A percentile compares a stretch with the other conserved stretches of the same genome.
Conservation (phyloP, 2,113 vertebrate genomes). For the Otocyon megalotis region DNA sequence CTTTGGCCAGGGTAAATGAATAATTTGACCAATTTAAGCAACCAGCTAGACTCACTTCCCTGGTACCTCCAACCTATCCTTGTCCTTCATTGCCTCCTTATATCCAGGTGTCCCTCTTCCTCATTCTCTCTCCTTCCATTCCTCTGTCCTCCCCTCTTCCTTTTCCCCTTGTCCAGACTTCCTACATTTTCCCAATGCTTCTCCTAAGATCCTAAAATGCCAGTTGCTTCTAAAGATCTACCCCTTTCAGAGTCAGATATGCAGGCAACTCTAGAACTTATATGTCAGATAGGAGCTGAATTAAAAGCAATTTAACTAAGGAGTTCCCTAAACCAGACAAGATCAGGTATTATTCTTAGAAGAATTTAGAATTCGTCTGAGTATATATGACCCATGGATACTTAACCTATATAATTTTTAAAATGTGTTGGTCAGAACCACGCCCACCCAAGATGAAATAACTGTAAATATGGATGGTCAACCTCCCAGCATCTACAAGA, state of each 20-base stretch:
- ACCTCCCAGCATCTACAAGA: neutral
- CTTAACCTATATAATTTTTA: neutral
- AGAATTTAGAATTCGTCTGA: slow-evolving; percentile 22
- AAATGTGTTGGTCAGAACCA: neutral
- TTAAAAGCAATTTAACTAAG: slow-evolving; percentile 30
- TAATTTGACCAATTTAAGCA: neutral
- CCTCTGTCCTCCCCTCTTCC: neutral
- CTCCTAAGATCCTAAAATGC: neutral
- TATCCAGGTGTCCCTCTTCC: neutral
- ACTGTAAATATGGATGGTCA: neutral
- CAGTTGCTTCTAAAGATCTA: neutral
- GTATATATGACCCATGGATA: neutral
- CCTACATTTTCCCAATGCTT: neutral
- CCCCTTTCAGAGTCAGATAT: neutral
- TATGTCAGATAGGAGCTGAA: neutral
- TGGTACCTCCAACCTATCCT: neutral
- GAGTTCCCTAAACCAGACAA: neutral
- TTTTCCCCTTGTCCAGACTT: neutral
- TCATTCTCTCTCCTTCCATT: neutral
- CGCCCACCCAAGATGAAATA: neutral
- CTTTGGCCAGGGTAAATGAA: neutral
- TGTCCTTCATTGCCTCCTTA: neutral
- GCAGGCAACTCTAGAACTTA: neutral
- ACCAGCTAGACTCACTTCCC: neutral
- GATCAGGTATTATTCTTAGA: neutral